Evolutionary conservation across 1,140 invertebrate species (phyloP), one percentile per base, ranked within the genome.

Genomic region (Lordiphosa stackelbergi): DNA sequence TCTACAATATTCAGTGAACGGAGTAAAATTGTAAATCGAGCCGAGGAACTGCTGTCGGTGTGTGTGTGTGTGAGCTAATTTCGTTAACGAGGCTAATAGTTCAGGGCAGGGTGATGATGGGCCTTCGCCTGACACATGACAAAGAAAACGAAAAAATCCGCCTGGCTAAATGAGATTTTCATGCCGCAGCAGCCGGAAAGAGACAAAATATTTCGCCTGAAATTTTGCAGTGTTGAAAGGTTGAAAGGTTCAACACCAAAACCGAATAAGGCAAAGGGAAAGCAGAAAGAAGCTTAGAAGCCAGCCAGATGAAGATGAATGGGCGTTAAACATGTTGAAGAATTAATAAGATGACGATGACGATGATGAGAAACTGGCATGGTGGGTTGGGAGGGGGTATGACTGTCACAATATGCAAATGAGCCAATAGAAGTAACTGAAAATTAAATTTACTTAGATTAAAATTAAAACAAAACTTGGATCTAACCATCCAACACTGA

Each of bases 161-260:
- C 24, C 38, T 13, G 37, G 34, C 56, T 53, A 69, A 69, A 69
- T 60, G 69, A 65, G 66, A 72, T 60, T 72, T 69, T 72, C 66
- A 60, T 65, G 53, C 24, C 9, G 40, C 54, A 55, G 22, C 36
- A 60, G 41, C 22, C 37, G 47, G 53, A 46, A 46, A 62, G 53
- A 69, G 59, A 37, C 49, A 69, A 73, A 59, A 78, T 70, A 64
- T 78, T 78, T 78, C 64, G 28, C 28, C 73, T 56, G 42, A 55
- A 78, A 79, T 73, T 79, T 69, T 59, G 59, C 28, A 79, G 70
- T 66, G 78, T 60, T 78, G 66, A 79, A 78, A 79, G 74, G 70
- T 66, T 78, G 61, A 73, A 73, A 53, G 66, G 49, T 69, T 69
- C 60, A 52, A 62, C 68, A 53, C 52, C 12, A 19, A n/a, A 49